Evolutionary conservation across 92 coral and sea anemone species (phyloP), one percentile per base, ranked within the genome.

Genomic region (Pocillopora meandrina): DNA sequence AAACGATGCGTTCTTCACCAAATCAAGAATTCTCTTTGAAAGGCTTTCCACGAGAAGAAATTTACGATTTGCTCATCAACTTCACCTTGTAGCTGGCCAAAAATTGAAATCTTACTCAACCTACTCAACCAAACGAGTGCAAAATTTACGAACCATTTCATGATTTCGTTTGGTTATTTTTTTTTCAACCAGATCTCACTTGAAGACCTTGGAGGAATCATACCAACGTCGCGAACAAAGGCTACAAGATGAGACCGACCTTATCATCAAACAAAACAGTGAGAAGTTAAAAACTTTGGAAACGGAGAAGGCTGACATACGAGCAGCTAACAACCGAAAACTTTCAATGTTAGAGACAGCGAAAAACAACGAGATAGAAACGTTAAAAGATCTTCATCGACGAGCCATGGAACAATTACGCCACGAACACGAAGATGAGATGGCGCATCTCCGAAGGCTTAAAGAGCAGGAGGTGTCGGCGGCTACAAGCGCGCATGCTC

Each of bases 381-480:
- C 98, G 72, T 74, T 97, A n/a, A 91, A 92, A 63, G 99, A 95
- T 67, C 92, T 92, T 82, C 99, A 97, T 60, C 95, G 96, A 19
- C 88, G 95, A 52, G 90, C 90, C 2, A 15, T 97, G 71, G 98
- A 97, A 12, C 96, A 92, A 69, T 69, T 89, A 47, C 94, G 98
- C 34, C 84, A 72, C n/a, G 98, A 94, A 72, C 93, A 97, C 55
- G 91, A 89, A 11, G 91, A 90, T 11, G 99, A 95, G 74, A 78
- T 92, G 33, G 80, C 81, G 42, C 95, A 95, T 76, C 57, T 94
- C 71, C 91, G 95, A 83, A 94, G 87, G 78, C 86, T 97, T 72
- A 97, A 97, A 83, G 98, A 91, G 61, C 92, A 91, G 77, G 95
- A 91, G 90, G 95, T 96, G 72, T 87, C 97, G 35, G 98, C 98